A percentile compares a stretch with the other conserved stretches of the same genome.
Conservation (phyloP, 2,797 vertebrate species). For the Cyprinella venusta region DNA sequence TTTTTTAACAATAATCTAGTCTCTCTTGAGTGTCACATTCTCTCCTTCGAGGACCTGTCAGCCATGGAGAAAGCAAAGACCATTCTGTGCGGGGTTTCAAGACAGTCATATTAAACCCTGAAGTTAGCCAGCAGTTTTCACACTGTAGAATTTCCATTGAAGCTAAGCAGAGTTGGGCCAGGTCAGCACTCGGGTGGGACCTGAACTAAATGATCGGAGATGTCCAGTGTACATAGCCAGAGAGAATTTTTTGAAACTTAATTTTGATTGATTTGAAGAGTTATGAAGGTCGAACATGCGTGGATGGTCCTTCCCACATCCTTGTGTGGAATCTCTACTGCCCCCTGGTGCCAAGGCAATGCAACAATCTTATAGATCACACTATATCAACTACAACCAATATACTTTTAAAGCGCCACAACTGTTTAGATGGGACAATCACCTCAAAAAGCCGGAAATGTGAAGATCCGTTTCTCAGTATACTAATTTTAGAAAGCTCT, state of each 20-base stretch:
- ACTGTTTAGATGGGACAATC: neutral
- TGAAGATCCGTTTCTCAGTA: constrained; percentile 8
- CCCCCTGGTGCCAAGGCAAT: too few species aligned
- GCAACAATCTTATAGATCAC: neutral
- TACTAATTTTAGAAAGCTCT: constrained; percentile 33
- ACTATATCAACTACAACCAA: neutral
- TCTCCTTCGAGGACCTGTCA: neutral
- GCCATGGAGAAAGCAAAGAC: neutral
- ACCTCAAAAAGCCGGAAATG: constrained; percentile 9
- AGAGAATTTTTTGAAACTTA: neutral
- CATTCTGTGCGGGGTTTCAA: neutral
- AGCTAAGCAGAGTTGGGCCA: neutral
- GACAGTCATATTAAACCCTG: neutral
- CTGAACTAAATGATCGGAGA: neutral
- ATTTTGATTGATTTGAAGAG: neutral
- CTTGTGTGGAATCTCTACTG: too few species aligned
- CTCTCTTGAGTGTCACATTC: constrained; percentile 3
- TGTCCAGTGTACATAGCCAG: neutral
- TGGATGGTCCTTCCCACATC: too few species aligned
- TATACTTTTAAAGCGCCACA: neutral
- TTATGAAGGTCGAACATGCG: neutral
- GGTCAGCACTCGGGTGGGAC: neutral
- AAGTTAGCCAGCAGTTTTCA: neutral
- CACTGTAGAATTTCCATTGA: neutral
- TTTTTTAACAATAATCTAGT: constrained; percentile 32